Evolutionary conservation across 92 coral and sea anemone species (phyloP).

Genomic region (Nematostella vectensis): DNA sequence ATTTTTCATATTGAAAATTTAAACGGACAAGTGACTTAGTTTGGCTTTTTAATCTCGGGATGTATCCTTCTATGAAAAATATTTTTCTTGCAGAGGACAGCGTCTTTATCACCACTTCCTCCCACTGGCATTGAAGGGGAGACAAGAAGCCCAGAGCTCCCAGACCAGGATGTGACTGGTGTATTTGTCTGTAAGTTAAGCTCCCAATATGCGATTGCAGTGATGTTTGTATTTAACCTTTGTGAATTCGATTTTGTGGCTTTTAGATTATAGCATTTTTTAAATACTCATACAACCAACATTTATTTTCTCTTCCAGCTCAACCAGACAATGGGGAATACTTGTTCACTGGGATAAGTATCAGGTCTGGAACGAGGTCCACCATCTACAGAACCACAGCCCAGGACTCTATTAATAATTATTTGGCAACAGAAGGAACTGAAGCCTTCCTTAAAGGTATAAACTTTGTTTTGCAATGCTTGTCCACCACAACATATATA

Average conservation of each 20-base stretch:
- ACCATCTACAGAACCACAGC: conserved; percentile 36
- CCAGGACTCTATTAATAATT: background rate
- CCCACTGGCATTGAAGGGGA: conserved; percentile 18
- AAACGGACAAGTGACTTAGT: no score
- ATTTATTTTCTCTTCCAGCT: no score
- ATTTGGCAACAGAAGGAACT: conserved; percentile 13
- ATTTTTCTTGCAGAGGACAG: conserved; percentile 20
- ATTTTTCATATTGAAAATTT: no score
- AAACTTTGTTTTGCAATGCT: background rate
- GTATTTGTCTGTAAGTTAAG: conserved; percentile 51
- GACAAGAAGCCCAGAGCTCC: conserved; percentile 36
- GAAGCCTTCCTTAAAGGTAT: conserved; percentile 34
- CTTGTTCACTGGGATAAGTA: conserved; percentile 41
- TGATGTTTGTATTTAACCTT: no score
- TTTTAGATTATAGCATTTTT: no score
- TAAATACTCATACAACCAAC: no score
- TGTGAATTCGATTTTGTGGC: no score
- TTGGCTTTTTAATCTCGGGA: no score
- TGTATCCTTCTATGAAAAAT: background rate
- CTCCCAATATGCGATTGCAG: no score
- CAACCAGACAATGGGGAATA: conserved; percentile 14
- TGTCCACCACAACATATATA: background rate
- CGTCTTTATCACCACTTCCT: conserved; percentile 25
- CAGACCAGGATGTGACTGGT: conserved; percentile 40
- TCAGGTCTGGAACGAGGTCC: conserved; percentile 15